Base-by-base conservation (phyloP, 2,113 vertebrate genomes). In the Tautogolabrus adspersus region DNA sequence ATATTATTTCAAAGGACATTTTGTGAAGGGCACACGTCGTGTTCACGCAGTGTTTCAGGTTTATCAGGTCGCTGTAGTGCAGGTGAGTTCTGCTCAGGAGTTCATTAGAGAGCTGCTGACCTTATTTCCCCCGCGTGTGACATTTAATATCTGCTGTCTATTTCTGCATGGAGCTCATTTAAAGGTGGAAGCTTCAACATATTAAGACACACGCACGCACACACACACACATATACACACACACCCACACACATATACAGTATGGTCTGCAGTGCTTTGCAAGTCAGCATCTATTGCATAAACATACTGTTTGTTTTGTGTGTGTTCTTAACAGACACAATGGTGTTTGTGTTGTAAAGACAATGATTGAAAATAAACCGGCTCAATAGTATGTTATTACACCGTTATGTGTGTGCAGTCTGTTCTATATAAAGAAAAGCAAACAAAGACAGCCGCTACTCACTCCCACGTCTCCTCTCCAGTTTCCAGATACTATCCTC, bases 111-210 rank as follows among this genome's bases (percentile, higher is more conserved):
- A 69, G 72, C 79, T 3, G 58, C 82, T 81, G 79, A 82, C 75
- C 82, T 90, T 88, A 87, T 91, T 91, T 90, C 81, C 81, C 79
- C 30, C 22, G 63, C 69, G 75, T 56, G 42, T 52, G 80, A 87
- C 66, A 85, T 87, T 76, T 86, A 83, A 87, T 89, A 87, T 85
- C 72, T 88, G 69, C 76, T 13, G 21, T 82, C 84, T 88, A 86
- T 89, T 89, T 88, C 67, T 76, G 82, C 74, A 51, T 66, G 62
- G 21, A 30, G 68, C 64, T 55, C 23, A 49, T 81, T 86, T 86
- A 80, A 78, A 87, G 75, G 66, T 59, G 38, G 65, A 46, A 64
- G 64, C 54, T 72, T 77, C 46, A 58, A 66, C 74, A 54, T 69
- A 80, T 75, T 23, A 4, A 55, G 46, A 47, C 15, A 47, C 46